Evolutionary conservation across 2,888 invertebrate species (phyloP), one percentile per base, ranked within the genome.

Genomic region (Spicauda simplicius): DNA sequence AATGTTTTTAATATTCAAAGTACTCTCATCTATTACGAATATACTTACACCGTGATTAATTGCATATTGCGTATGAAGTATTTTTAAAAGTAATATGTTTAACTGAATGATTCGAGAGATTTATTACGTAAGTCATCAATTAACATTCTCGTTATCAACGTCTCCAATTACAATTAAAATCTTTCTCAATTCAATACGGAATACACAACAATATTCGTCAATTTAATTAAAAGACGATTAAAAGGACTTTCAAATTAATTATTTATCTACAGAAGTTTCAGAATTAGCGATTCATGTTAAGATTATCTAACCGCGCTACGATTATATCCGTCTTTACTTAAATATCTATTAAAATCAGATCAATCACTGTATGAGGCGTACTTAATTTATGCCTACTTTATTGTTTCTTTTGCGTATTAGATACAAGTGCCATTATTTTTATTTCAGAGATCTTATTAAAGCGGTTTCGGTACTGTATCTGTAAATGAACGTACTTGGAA

Each of bases 401-500:
- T 8, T 16, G 16, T 7, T 52, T 6, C n/a, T 19, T 11, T 14
- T 50, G 12, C 12, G 12, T 33, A 52, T 30, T 14, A 19, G 7
- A 12, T 18, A 18, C 7, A 6, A 19, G 61, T 53, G 54, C 12
- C 58, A 69, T 66, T 68, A 69, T 68, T 69, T 62, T 54, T 12
- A 37, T 62, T 56, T 60, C 61, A 20, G 62, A 86, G 88, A 87
- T 88, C 87, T 89, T 90, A 87, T 88, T 88, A 76, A 82, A 86
- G 88, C 87, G 80, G 75, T 73, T 72, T 63, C 72, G 78, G 16
- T 50, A 50, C 50, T 16, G 11, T 48, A 50, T 18, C 50, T 74
- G 73, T 78, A 61, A 67, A 33, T 18, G 80, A 85, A 94, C 94
- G 86, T 94, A 94, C 94, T 94, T 94, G 94, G 94, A 85, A 90